Base-by-base conservation (phyloP, 2,113 vertebrate species). In the Monopterus albus region DNA sequence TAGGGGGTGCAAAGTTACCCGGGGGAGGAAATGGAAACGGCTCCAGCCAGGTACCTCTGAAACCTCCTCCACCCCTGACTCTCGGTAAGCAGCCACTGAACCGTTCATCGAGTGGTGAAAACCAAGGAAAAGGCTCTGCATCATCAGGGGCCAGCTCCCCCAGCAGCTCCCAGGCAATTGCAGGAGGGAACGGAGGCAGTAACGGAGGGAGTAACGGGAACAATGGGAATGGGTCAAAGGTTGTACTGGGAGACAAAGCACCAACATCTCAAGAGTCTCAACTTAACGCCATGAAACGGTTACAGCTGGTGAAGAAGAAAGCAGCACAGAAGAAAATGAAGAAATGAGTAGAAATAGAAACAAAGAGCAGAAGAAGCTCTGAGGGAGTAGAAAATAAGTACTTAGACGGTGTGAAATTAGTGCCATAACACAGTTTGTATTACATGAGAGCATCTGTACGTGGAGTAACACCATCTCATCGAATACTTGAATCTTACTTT, bases 291-390 rank as follows among this genome's bases (percentile, higher is more conserved):
- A 96, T 99, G 97, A 99, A 98, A 60, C 93, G 97, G 33, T 90
- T 99, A 4, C 97, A 99, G 3, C 95, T 96, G 94, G 96, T 99
- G 50, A 99, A 99, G 91, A 99, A 98, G 92, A 99, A 99, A 89
- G 97, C 98, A 0, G 97, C 97, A 3, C 97, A 99, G 43, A 98
- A 97, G 91, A 99, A 98, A 55, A 92, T 98, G 40, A 99, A 97
- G 86, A 99, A 98, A 87, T 99, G 90, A 92, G 5, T 3, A 29
- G 14, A 40, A 18, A 15, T 8, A 56, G 61, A 50, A 47, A 51
- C 10, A 2, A 31, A 17, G 14, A n/a, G 18, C n/a, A n/a, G n/a
- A n/a, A n/a, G n/a, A 29, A 56, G 15, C 14, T 31, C 36, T 46
- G 66, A 40, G 49, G 45, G 17, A 69, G 26, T 4, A 62, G 45